A percentile compares a stretch with the other conserved stretches of the same genome.
phyloP scores from a whole-genome alignment of 2,888 invertebrate genomes.

The Anoplius nigerrimus region DNA sequence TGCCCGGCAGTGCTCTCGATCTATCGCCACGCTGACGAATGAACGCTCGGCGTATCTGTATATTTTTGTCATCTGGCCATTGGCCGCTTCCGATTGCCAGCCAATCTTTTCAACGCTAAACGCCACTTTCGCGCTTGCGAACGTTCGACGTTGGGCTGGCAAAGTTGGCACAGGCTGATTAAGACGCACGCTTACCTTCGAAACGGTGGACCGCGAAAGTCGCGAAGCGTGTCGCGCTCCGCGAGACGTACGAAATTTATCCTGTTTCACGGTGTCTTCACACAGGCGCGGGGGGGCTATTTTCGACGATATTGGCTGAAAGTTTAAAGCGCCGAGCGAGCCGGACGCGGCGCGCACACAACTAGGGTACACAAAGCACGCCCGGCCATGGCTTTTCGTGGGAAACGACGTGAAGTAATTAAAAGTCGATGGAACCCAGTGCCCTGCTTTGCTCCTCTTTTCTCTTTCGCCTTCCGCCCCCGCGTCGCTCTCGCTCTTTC shows the following conservation, averaged over 20 bases:
- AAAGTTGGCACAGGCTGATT: no score
- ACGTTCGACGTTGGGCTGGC: no score
- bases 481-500: not conserved
- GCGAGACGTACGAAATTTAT: slow-evolving; percentile 31
- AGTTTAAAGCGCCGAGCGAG: slow-evolving; percentile 47
- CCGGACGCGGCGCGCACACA: slow-evolving; percentile 28
- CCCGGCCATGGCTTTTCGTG: slow-evolving; percentile 49
- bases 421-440: slow-evolving; percentile 71
- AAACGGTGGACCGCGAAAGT: no score
- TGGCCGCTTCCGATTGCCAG: no score
- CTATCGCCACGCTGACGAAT: no score
- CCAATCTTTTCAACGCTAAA: no score
- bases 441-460: slow-evolving; percentile 52
- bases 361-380: slow-evolving; percentile 28
- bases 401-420: slow-evolving; percentile 69
- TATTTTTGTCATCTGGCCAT: no score
- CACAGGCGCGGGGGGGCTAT: slow-evolving; percentile 12
- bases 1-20: no score
- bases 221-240: no score
- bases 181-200: no score
- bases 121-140: no score
- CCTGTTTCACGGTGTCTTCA: slow-evolving; percentile 19
- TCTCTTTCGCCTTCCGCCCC: slow-evolving; percentile 11
- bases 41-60: no score
- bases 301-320: slow-evolving; percentile 45